phyloP scores from a whole-genome alignment of 2,888 invertebrate genomes.

The Tricholauxania praeusta region DNA sequence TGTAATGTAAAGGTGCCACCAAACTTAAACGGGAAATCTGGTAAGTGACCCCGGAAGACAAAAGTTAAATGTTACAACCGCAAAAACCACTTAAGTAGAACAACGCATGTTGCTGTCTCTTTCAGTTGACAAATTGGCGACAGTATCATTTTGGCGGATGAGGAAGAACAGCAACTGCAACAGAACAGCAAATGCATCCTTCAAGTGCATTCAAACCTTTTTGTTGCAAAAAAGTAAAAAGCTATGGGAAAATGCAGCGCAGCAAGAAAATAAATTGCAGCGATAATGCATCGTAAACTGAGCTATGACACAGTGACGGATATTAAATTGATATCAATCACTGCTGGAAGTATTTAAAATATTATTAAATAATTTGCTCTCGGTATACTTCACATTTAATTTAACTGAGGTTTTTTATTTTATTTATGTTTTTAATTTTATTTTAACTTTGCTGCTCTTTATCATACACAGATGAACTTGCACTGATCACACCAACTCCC shows the following conservation, averaged over 20 bases:
- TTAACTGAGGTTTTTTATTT: too few relatives aligned
- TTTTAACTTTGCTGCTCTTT: too few relatives aligned
- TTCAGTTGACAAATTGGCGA: slow-evolving; percentile 45
- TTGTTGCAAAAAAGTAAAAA: slow-evolving; percentile 11
- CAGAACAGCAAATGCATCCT: slow-evolving; percentile 33
- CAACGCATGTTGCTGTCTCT: slow-evolving; percentile 25
- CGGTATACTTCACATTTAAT: too few relatives aligned
- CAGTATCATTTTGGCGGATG: slow-evolving; percentile 44
- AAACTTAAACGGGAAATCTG: slow-evolving; percentile 8
- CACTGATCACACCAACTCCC: neutral
- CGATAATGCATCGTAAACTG: slow-evolving; percentile 54
- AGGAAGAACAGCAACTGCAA: slow-evolving; percentile 20
- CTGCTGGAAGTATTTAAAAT: too few relatives aligned
- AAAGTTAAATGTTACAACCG: slow-evolving; percentile 40
- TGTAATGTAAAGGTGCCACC: too few relatives aligned
- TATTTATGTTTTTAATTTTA: too few relatives aligned
- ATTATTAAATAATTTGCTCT: too few relatives aligned
- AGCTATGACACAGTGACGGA: slow-evolving; percentile 16
- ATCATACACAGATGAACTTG: too few relatives aligned
- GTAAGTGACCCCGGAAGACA: slow-evolving; percentile 43
- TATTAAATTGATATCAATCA: neutral
- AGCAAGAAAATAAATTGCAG: slow-evolving; percentile 58
- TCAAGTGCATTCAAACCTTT: slow-evolving; percentile 27
- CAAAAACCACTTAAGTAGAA: slow-evolving; percentile 33
- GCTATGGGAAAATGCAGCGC: slow-evolving; percentile 7